Evolutionary conservation across 2,888 invertebrate species (phyloP).

Genomic region (Drosophila parthenogenetica): DNA sequence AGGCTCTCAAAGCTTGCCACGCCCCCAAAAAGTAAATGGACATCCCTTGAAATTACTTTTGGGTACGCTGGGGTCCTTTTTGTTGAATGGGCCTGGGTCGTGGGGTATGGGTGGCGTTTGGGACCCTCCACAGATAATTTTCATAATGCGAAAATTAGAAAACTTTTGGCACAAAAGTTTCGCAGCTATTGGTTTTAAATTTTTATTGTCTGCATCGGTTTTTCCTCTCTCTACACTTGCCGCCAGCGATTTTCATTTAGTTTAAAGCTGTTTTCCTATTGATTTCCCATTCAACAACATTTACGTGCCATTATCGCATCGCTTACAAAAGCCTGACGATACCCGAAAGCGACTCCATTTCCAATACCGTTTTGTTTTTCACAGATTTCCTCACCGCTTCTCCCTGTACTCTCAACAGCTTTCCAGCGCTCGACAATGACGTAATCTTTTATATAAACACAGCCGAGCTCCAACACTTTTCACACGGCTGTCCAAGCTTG

Average conservation of each 20-base stretch:
- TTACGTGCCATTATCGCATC: conserved; percentile 73
- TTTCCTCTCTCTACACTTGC: conserved; percentile 1
- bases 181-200: conserved; percentile 56
- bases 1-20: conserved; percentile 29
- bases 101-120: conserved; percentile 4
- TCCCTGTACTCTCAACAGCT: not conserved
- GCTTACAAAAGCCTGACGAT: conserved; percentile 62
- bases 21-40: conserved; percentile 17
- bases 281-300: conserved; percentile 76
- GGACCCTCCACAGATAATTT: conserved; percentile 60
- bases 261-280: conserved; percentile 65
- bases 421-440: conserved; percentile 49
- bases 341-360: conserved; percentile 60
- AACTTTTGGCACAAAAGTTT: conserved; percentile 63
- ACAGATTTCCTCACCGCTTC: not conserved
- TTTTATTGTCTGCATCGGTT: conserved; percentile 38
- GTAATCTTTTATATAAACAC: conserved; percentile 79
- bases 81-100: not conserved
- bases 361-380: conserved; percentile 48
- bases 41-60: conserved; percentile 42
- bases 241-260: conserved; percentile 24
- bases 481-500: conserved; percentile 57
- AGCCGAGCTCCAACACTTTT: conserved; percentile 62
- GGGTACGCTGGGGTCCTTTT: conserved; percentile 1
- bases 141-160: conserved; percentile 79